A percentile compares a stretch with the other conserved stretches of the same genome.
Conservation (phyloP, 1,140 invertebrate genomes). For the Spodoptera frugiperda region DNA sequence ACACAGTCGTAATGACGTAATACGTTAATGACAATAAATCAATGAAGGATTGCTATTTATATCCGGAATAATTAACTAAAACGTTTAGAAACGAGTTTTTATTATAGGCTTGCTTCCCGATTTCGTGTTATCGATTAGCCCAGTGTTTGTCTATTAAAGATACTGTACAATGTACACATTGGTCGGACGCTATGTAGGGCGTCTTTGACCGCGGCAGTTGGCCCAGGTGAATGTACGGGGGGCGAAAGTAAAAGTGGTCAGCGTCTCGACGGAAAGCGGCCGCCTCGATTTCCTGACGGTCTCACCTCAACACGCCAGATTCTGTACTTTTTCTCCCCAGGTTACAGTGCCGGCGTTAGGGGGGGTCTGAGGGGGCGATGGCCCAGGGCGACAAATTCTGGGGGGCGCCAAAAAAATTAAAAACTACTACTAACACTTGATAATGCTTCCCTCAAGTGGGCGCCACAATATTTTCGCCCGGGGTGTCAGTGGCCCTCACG, state of each 20-base stretch:
- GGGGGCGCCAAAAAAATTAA: no score
- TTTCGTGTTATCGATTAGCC: slow-evolving; percentile 28
- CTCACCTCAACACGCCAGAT: slow-evolving; percentile 27
- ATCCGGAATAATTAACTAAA: not conserved
- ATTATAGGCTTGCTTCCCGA: not conserved
- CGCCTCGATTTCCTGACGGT: slow-evolving; percentile 62
- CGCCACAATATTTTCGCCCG: no score
- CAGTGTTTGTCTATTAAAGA: slow-evolving; percentile 47
- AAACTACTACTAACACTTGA: no score
- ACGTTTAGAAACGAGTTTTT: not conserved
- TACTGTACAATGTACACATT: slow-evolving; percentile 55
- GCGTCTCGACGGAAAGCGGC: slow-evolving; percentile 64
- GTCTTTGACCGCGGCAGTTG: slow-evolving; percentile 54
- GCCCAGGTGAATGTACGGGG: slow-evolving; percentile 74
- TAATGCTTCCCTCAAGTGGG: no score
- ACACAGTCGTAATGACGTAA: not conserved
- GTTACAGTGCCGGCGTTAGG: no score
- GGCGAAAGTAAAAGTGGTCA: slow-evolving; percentile 80
- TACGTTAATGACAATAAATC: not conserved
- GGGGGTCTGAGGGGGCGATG: no score
- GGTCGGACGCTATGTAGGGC: slow-evolving; percentile 66
- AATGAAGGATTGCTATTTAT: not conserved
- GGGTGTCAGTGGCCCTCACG: no score
- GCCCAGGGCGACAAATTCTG: no score
- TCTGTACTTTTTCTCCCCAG: not conserved